Percentiles rank a stretch among this genome's conserved stretches.
phyloP scores from a whole-genome alignment of 2,888 invertebrate species.

The Cheilosia variabilis region DNA sequence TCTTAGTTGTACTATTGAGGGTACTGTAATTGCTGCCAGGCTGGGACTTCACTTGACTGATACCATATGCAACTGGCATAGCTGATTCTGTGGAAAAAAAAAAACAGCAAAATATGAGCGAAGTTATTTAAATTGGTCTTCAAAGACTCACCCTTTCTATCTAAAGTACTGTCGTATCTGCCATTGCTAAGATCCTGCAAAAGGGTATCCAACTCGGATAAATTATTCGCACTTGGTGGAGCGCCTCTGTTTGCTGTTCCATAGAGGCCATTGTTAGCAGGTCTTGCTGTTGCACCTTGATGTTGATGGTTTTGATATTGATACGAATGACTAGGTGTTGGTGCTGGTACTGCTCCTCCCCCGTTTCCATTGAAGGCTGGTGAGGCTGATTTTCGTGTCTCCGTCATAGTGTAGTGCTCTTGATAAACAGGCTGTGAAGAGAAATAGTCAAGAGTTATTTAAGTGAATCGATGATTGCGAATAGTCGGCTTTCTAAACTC shows the following conservation, averaged over 20 bases:
- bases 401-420: slow-evolving; percentile 80
- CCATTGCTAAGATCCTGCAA: slow-evolving; percentile 96
- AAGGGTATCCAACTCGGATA: slow-evolving; percentile 95
- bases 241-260: slow-evolving; percentile 51
- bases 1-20: slow-evolving; percentile 82
- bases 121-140: not conserved
- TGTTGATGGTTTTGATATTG: slow-evolving; percentile 80
- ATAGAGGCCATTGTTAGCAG: slow-evolving; percentile 53
- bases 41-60: slow-evolving; percentile 76
- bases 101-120: not conserved
- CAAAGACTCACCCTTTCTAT: slow-evolving; percentile 84
- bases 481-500: not conserved
- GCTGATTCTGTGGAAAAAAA: slow-evolving; percentile 77
- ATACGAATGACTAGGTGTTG: slow-evolving; percentile 77
- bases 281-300: slow-evolving; percentile 55
- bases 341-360: slow-evolving; percentile 44
- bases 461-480: not conserved
- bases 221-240: slow-evolving; percentile 86
- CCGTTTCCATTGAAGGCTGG: slow-evolving; percentile 77
- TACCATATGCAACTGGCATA: slow-evolving; percentile 80
- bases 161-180: slow-evolving; percentile 85
- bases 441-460: not conserved
- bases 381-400: slow-evolving; percentile 80
- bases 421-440: slow-evolving; percentile 80
- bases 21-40: slow-evolving; percentile 84